A percentile compares a stretch with the other conserved stretches of the same genome.
phyloP scores from a whole-genome alignment of 2,113 vertebrate species.

The Marmota monax region DNA sequence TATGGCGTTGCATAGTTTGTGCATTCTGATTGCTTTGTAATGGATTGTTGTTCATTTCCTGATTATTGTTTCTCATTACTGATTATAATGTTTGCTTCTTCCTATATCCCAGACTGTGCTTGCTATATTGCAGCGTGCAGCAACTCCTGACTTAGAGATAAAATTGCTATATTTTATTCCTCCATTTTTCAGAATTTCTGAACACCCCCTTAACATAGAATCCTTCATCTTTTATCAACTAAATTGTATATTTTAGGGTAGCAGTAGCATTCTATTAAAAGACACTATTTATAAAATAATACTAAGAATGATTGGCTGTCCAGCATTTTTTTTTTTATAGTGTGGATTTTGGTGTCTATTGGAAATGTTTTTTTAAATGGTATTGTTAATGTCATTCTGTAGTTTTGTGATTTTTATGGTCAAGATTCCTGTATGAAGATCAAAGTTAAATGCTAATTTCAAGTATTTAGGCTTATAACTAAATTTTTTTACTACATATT shows the following conservation, averaged over 20 bases:
- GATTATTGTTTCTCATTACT: background rate
- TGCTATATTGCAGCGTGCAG: background rate
- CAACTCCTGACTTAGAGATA: background rate
- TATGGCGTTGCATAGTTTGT: background rate
- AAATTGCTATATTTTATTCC: background rate
- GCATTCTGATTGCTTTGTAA: background rate
- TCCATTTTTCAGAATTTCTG: background rate
- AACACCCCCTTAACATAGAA: background rate
- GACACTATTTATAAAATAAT: background rate
- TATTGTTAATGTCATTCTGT: background rate
- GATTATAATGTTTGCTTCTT: background rate
- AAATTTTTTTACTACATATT: background rate
- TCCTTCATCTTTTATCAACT: background rate
- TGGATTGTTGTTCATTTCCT: background rate
- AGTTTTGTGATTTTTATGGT: constrained; percentile 17
- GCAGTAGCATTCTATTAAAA: background rate
- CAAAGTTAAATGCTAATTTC: constrained; percentile 33
- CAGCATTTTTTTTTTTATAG: background rate
- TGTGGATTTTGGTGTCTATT: constrained; percentile 23
- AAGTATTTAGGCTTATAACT: constrained; percentile 5
- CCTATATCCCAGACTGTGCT: background rate
- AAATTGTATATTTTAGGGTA: background rate
- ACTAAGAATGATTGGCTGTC: background rate
- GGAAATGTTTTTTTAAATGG: constrained; percentile 37
- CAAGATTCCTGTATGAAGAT: background rate